A percentile compares a stretch with the other conserved stretches of the same genome.
Evolutionary conservation across 2,113 vertebrate genomes (phyloP).

Genomic region (Edolisoma coerulescens): DNA sequence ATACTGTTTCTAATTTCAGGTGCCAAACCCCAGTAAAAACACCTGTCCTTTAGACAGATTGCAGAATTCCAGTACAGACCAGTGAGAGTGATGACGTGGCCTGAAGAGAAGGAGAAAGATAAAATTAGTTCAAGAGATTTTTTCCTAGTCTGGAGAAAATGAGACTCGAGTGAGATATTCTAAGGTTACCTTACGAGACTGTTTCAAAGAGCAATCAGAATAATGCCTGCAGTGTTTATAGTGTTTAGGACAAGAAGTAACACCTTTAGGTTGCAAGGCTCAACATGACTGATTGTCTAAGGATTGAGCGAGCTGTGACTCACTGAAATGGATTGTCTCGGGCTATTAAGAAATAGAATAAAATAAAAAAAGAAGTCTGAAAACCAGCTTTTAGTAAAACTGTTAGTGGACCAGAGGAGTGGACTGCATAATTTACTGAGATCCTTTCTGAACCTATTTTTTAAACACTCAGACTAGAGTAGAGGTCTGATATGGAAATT

Average conservation of each 20-base stretch:
- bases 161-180: neutral
- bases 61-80: neutral
- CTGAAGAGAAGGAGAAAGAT: neutral
- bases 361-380: neutral
- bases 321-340: neutral
- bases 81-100: neutral
- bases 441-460: neutral
- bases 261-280: neutral
- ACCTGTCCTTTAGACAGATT: neutral
- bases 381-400: neutral
- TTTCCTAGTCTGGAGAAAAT: neutral
- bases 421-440: neutral
- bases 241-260: neutral
- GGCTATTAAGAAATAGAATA: too few relatives aligned
- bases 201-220: neutral
- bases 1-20: neutral
- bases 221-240: neutral
- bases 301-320: neutral
- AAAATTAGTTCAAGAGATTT: neutral
- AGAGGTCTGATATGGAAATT: neutral
- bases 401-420: neutral
- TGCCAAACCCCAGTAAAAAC: neutral
- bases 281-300: neutral
- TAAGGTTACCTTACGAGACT: neutral
- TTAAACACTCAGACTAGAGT: neutral